Percentiles rank a stretch among this genome's conserved stretches.
Conservation (phyloP, 2,888 invertebrate genomes). For the Boloria selene region DNA sequence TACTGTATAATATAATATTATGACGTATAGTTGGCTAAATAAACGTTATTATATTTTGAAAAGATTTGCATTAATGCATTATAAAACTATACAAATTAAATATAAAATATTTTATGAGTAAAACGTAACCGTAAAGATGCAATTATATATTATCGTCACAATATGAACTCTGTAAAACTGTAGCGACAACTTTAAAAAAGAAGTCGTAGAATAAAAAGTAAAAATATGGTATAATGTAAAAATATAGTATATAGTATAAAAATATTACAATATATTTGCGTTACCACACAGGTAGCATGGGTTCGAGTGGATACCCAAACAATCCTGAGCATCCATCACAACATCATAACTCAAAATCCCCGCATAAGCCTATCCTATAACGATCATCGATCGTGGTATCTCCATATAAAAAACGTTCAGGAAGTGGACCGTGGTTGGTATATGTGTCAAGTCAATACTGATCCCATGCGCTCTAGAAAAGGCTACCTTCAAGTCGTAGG, state of each 20-base stretch:
- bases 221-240: too few species aligned
- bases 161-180: too few species aligned
- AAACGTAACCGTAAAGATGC: too few species aligned
- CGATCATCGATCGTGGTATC: slow-evolving; percentile 95
- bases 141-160: too few species aligned
- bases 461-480: slow-evolving; percentile 95
- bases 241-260: too few species aligned
- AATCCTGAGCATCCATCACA: slow-evolving; percentile 94
- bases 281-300: slow-evolving; percentile 89
- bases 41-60: too few species aligned
- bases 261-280: neutral
- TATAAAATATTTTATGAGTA: neutral
- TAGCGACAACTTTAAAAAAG: too few species aligned
- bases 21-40: too few species aligned
- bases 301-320: slow-evolving; percentile 96
- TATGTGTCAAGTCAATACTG: slow-evolving; percentile 96
- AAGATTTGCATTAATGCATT: neutral
- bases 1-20: too few species aligned
- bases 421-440: slow-evolving; percentile 95
- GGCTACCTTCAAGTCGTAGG: slow-evolving; percentile 96
- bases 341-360: slow-evolving; percentile 94
- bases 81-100: slow-evolving; percentile 4
- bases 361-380: slow-evolving; percentile 93
- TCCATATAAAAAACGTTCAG: slow-evolving; percentile 93
- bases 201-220: too few species aligned